A percentile compares a stretch with the other conserved stretches of the same genome.
These are phyloP conservation scores for Arrhopalites spinosus DNA, from an alignment of 2,888 invertebrate genomes.

Conservation along the genomic window DNA sequence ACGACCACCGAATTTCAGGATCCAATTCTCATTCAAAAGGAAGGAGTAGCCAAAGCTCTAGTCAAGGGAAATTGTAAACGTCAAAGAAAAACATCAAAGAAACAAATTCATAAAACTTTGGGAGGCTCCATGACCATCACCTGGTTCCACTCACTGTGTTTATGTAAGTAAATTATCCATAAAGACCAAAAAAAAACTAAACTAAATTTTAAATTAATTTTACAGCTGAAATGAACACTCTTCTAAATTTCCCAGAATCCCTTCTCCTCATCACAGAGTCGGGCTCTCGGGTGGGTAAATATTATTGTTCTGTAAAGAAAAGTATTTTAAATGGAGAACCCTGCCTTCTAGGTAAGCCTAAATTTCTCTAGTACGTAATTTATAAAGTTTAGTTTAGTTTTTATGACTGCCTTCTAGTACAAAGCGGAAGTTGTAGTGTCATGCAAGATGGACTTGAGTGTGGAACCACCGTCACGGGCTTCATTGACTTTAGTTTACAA, in stretches of 20 bases:
- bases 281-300: constrained; percentile 48
- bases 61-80: background rate
- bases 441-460: constrained; percentile 46
- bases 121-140: constrained; percentile 26
- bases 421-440: constrained; percentile 47
- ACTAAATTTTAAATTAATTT: too few species aligned
- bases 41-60: background rate
- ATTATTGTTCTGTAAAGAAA: constrained; percentile 36
- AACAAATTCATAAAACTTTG: background rate
- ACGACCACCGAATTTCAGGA: background rate
- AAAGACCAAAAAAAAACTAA: too few species aligned
- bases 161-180: constrained; percentile 1
- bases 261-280: constrained; percentile 48
- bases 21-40: background rate
- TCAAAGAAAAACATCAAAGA: background rate
- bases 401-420: constrained; percentile 48
- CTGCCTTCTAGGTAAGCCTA: too few species aligned
- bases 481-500: constrained; percentile 42
- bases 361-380: too few species aligned
- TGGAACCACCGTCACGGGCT: constrained; percentile 46
- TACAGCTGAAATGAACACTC: constrained; percentile 1
- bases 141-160: constrained; percentile 20
- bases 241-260: constrained; percentile 48
- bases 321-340: constrained; percentile 40
- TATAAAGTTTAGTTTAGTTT: too few species aligned